A percentile compares a stretch with the other conserved stretches of the same genome.
These are phyloP conservation scores for Heteropelma amictum DNA, from an alignment of 2,888 invertebrate genomes.

Conservation along the genomic window DNA sequence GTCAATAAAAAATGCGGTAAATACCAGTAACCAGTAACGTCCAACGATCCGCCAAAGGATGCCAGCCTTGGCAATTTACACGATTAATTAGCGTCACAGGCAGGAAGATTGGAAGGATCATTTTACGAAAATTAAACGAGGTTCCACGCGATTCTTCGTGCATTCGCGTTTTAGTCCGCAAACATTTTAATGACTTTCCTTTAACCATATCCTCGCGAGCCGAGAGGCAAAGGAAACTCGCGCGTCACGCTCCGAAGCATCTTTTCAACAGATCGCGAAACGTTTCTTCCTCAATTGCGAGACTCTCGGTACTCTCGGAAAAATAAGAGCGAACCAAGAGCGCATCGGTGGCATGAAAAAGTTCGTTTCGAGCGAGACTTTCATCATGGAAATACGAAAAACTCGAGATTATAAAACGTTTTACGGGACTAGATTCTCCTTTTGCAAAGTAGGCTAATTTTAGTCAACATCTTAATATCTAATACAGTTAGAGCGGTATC, in stretches of 20 bases:
- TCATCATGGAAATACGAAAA: background rate
- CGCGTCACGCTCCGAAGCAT: too few relatives aligned
- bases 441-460: background rate
- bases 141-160: too few relatives aligned
- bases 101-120: too few relatives aligned
- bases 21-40: too few relatives aligned
- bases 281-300: background rate
- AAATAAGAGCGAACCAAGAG: background rate
- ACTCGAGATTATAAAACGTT: background rate
- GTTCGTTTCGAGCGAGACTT: background rate
- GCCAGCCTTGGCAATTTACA: too few relatives aligned
- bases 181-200: slow-evolving; percentile 27
- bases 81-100: too few relatives aligned
- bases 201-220: background rate
- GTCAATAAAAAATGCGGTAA: too few relatives aligned
- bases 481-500: background rate
- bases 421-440: background rate
- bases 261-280: too few relatives aligned
- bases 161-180: too few relatives aligned
- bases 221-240: background rate
- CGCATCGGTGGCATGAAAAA: background rate
- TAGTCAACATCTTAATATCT: background rate
- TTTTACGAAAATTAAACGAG: too few relatives aligned
- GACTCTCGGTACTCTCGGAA: background rate
- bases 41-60: too few relatives aligned